Base-by-base conservation (phyloP, 1,140 invertebrate genomes). In the Drosophila grimshawi region DNA sequence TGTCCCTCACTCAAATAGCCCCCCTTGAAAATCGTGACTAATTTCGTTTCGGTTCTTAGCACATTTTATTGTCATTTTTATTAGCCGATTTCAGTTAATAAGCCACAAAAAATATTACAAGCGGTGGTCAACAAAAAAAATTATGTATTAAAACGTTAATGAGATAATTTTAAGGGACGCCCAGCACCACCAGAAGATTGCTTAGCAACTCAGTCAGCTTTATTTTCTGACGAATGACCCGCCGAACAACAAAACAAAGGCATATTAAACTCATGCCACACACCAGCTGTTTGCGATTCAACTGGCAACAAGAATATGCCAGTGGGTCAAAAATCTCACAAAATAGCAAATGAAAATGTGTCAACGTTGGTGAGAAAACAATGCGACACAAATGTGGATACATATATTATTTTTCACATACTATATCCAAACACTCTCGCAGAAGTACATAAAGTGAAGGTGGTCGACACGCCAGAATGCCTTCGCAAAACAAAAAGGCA, bases 51-150 rank as follows among this genome's bases (percentile, higher is more conserved):
- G 56, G 64, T 73, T 68, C 79, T 65, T 68, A 43, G 32, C 71
- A 78, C 74, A 63, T 76, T 81, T 79, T 75, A 81, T 75, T 67
- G 57, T 46, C 43, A 56, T 51, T 45, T 79, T 86, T 57, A 59
- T 63, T 79, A 80, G 83, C 76, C 65, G 61, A 61, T 86, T 65
- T 68, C 82, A 70, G 83, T 86, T 88, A 83, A 88, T 86, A 88
- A 82, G 71, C 37, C 29, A 10, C 52, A 37, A 52, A 35, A 39
- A 35, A 72, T 48, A 68, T 46, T 29, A 49, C 46, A 19, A 19
- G 19, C 19, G 19, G 19, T 19, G 19, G 19, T 19, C 19, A 19
- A 59, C 29, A 10, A 32, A 62, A 55, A 60, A 65, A 55, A 66
- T 45, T 45, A 37, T n/a, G 35, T 48, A 48, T 32, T 56, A 60